A percentile compares a stretch with the other conserved stretches of the same genome.
phyloP scores from a whole-genome alignment of 2,113 vertebrate species.

The Thalassarche chlororhynchos region DNA sequence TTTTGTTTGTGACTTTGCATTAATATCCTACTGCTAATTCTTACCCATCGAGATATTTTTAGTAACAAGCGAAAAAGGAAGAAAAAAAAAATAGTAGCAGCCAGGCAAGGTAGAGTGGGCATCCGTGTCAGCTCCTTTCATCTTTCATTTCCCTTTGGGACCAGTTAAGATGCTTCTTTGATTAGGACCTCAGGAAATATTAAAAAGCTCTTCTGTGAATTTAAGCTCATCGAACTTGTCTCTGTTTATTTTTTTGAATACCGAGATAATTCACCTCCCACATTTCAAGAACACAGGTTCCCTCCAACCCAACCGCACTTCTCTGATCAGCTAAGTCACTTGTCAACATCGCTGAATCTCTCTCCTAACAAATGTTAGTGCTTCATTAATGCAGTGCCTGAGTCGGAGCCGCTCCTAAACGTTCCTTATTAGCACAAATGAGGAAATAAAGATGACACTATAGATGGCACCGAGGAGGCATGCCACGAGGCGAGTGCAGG shows the following conservation, averaged over 20 bases:
- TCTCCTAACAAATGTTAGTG: constrained; percentile 3
- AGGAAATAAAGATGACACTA: background rate
- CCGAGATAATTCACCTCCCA: constrained; percentile 46
- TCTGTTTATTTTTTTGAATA: constrained; percentile 68
- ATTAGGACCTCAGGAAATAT: constrained; percentile 79
- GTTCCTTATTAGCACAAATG: background rate
- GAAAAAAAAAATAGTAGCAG: background rate
- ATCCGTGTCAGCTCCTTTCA: constrained; percentile 73
- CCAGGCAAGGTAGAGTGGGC: constrained; percentile 66
- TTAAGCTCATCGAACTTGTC: constrained; percentile 73
- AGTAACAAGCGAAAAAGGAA: constrained; percentile 44
- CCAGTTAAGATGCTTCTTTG: constrained; percentile 77
- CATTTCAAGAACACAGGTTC: constrained; percentile 26
- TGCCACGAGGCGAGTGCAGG: background rate
- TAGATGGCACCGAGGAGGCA: background rate
- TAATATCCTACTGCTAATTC: constrained; percentile 63
- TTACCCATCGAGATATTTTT: constrained; percentile 70
- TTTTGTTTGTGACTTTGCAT: constrained; percentile 71
- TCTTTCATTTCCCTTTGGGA: constrained; percentile 74
- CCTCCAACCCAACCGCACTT: constrained; percentile 20
- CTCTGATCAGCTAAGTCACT: constrained; percentile 65
- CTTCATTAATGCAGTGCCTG: constrained; percentile 49
- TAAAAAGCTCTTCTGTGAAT: constrained; percentile 74
- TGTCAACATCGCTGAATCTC: constrained; percentile 55
- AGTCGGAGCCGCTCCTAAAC: background rate